Evolutionary conservation across 2,113 vertebrate species (phyloP), one percentile per base, ranked within the genome.

Genomic region (Neotoma lepida): DNA sequence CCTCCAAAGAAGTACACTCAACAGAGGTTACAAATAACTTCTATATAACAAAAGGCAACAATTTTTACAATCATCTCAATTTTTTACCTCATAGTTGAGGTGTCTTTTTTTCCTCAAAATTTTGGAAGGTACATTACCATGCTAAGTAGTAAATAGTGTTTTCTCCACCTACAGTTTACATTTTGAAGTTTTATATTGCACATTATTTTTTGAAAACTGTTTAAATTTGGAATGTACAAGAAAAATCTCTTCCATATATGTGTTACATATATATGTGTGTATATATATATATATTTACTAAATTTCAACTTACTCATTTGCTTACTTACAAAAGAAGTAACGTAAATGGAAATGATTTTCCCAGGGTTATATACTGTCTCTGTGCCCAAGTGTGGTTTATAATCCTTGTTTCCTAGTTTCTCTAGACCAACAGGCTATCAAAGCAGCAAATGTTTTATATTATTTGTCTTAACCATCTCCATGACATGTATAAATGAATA

Each of bases 311-410:
- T 81, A 9, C 54, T 91, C 28, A 41, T 35, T 87, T 90, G 51
- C 49, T 95, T 88, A 61, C 49, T 93, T 94, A 68, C 2, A 77
- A 87, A 96, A 94, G 35, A 33, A 81, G 6, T 90, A 26, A 94
- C 92, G 86, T 4, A 89, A 18, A 91, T 14, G 73, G 63, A 85
- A 88, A 77, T 51, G 1, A 63, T 22, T 93, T 58, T 89, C 41
- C 77, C 58, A 92, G 87, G 28, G 8, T 64, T 30, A 66, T 2
- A 58, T 17, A 80, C 18, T 85, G 6, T 89, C 80, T 68, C 76
- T 92, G 44, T n/a, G 56, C 8, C 51, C 54, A 3, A 85, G 26
- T 9, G 20, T 77, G 17, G 64, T 85, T 92, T 95, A 39, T 71
- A 89, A 74, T 13, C 78, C 73, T 44, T 0, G 1, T 82, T 73